These are phyloP conservation scores for Andrena flavipes DNA, from an alignment of 2,888 invertebrate species.

Conservation along the genomic window DNA sequence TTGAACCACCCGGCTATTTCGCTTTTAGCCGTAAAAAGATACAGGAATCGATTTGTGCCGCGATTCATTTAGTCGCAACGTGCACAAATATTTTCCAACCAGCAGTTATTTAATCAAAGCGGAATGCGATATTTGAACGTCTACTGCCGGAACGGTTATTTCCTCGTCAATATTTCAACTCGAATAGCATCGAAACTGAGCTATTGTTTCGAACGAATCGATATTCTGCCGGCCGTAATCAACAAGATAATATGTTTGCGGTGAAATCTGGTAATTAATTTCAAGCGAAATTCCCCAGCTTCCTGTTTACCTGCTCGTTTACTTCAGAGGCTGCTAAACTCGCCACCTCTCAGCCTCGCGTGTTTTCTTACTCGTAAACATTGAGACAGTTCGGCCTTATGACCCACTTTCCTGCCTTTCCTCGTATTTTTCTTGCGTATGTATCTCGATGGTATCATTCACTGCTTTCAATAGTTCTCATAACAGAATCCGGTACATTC, in stretches of 20 bases:
- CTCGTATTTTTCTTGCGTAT: no score
- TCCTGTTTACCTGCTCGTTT: constrained; percentile 22
- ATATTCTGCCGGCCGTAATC: not conserved
- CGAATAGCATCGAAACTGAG: not conserved
- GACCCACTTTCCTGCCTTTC: not conserved
- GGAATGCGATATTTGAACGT: not conserved
- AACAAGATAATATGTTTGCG: not conserved
- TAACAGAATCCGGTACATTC: no score
- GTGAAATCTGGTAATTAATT: constrained; percentile 8
- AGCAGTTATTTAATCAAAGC: not conserved
- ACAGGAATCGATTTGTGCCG: not conserved
- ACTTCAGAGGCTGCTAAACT: constrained; percentile 27
- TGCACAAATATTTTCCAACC: not conserved
- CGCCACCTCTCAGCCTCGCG: not conserved
- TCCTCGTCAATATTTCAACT: not conserved
- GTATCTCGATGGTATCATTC: no score
- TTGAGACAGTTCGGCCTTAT: not conserved
- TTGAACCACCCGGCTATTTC: not conserved
- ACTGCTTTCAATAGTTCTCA: no score
- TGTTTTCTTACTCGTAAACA: not conserved
- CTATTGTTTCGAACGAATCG: not conserved
- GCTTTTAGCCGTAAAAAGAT: not conserved
- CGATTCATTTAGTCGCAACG: no score
- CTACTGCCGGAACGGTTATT: not conserved
- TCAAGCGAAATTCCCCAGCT: not conserved